These are phyloP conservation scores for Hetaerina titia DNA, from an alignment of 2,888 invertebrate species.

Conservation along the genomic window DNA sequence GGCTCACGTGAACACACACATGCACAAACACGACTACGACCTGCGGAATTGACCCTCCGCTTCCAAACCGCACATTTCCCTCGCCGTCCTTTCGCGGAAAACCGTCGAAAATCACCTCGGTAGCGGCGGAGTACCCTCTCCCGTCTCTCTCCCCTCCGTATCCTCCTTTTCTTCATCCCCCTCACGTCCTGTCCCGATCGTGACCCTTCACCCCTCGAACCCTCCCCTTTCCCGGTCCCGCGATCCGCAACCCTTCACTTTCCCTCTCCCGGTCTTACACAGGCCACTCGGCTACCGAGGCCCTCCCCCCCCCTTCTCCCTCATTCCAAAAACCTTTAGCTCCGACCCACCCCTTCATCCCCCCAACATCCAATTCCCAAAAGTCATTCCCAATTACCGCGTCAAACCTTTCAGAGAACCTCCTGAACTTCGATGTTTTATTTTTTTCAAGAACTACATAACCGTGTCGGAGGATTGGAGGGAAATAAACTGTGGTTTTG, in stretches of 20 bases:
- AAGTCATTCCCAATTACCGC: constrained; percentile 24
- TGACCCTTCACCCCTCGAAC: background rate
- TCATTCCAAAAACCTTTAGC: background rate
- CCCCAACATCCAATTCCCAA: background rate
- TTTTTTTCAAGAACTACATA: background rate
- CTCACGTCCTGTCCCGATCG: background rate
- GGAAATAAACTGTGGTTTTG: background rate
- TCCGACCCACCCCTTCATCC: too few relatives aligned
- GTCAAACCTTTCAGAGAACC: background rate
- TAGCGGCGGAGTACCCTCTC: background rate
- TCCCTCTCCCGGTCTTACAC: background rate
- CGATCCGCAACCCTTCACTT: background rate
- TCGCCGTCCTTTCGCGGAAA: background rate
- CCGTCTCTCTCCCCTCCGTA: background rate
- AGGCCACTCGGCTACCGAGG: too few relatives aligned
- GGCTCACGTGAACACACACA: background rate
- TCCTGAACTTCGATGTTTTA: background rate
- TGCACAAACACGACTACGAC: background rate
- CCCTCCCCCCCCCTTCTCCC: background rate
- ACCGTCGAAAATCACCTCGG: background rate
- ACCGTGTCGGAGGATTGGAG: background rate
- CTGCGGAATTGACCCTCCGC: constrained; percentile 24
- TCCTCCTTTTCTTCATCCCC: background rate
- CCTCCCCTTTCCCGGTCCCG: background rate
- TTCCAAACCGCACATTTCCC: background rate